These are phyloP conservation scores for Tethea ocularis DNA, from an alignment of 2,888 invertebrate genomes.

Conservation along the genomic window DNA sequence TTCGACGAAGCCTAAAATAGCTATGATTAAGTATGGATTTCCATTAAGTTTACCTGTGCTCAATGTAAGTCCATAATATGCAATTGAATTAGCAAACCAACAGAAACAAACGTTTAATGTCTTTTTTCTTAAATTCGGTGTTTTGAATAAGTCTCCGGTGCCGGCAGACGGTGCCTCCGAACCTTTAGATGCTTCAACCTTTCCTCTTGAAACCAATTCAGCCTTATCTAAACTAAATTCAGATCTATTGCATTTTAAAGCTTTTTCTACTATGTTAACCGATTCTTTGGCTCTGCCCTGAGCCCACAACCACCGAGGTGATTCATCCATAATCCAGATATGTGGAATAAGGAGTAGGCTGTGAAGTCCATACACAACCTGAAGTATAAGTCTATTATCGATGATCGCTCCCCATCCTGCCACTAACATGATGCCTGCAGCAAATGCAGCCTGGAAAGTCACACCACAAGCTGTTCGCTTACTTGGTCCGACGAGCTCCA, in stretches of 20 bases:
- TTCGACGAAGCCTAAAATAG: constrained; percentile 91
- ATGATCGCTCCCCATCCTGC: constrained; percentile 93
- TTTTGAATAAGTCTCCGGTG: constrained; percentile 89
- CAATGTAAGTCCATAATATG: constrained; percentile 92
- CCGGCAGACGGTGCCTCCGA: constrained; percentile 77
- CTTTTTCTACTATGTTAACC: constrained; percentile 88
- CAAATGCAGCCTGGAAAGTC: constrained; percentile 91
- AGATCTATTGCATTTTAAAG: constrained; percentile 88
- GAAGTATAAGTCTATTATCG: constrained; percentile 88
- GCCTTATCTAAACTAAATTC: constrained; percentile 85
- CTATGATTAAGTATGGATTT: constrained; percentile 91
- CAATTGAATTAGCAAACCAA: constrained; percentile 95
- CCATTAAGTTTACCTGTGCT: constrained; percentile 92
- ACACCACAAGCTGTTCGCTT: constrained; percentile 92
- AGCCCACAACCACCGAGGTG: constrained; percentile 94
- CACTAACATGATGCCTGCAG: constrained; percentile 91
- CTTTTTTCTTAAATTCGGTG: constrained; percentile 90
- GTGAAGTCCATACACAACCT: constrained; percentile 91
- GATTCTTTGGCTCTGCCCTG: constrained; percentile 90
- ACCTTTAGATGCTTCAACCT: constrained; percentile 71
- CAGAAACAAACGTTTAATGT: constrained; percentile 91
- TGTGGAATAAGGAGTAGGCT: constrained; percentile 88
- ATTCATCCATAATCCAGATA: constrained; percentile 95
- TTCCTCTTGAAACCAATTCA: constrained; percentile 86
- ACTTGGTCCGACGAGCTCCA: constrained; percentile 92